phyloP scores from a whole-genome alignment of 2,113 vertebrate genomes.

The Sebastes fasciatus region DNA sequence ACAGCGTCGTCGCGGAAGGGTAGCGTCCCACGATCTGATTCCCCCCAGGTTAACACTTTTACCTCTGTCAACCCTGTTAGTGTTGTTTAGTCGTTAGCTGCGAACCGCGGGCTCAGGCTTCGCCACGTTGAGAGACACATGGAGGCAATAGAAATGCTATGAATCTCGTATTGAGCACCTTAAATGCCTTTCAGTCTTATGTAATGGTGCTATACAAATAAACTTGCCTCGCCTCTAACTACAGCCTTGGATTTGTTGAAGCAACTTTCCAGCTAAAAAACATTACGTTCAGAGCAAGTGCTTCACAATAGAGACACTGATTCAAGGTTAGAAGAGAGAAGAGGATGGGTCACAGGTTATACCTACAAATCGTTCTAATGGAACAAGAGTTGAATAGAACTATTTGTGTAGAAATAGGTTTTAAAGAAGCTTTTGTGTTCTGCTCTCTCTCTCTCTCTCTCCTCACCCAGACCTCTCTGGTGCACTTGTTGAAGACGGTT shows the following conservation, averaged over 20 bases:
- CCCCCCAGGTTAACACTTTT: no score
- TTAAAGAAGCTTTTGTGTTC: background rate
- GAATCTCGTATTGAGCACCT: no score
- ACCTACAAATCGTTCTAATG: background rate
- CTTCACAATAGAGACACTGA: background rate
- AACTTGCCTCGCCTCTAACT: background rate
- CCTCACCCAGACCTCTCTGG: slow-evolving; percentile 82
- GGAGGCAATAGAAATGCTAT: no score
- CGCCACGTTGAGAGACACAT: no score
- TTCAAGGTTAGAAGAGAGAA: slow-evolving; percentile 8
- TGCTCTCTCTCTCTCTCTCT: background rate
- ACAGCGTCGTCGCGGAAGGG: no score
- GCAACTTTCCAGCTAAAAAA: slow-evolving; percentile 2
- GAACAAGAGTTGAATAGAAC: background rate
- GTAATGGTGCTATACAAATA: background rate
- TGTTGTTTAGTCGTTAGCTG: no score
- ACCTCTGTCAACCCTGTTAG: no score
- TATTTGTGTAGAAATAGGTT: background rate
- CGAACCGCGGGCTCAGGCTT: no score
- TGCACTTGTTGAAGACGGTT: slow-evolving; percentile 91
- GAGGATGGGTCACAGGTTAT: background rate
- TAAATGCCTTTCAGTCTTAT: background rate
- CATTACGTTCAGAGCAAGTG: slow-evolving; percentile 6
- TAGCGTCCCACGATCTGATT: no score
- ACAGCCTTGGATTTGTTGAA: background rate